Percentiles rank a stretch among this genome's conserved stretches.
phyloP scores from a whole-genome alignment of 2,113 vertebrate species.

The Vombatus ursinus region DNA sequence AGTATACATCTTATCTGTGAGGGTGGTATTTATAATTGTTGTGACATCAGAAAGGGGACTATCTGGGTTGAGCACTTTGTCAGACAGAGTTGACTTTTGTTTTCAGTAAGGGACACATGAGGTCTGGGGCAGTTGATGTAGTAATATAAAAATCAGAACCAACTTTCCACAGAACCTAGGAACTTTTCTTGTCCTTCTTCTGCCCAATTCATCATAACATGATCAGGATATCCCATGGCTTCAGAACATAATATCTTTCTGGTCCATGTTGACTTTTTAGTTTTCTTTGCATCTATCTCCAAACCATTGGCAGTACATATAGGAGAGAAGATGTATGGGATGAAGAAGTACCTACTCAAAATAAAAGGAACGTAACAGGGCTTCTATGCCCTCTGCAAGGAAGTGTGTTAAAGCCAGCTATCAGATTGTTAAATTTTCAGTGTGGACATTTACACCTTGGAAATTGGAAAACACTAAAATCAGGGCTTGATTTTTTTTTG shows the following conservation, averaged over 20 bases:
- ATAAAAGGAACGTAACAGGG: not conserved
- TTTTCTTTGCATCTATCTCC: not conserved
- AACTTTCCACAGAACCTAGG: not conserved
- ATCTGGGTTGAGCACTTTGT: slow-evolving; percentile 53
- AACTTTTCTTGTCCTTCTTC: not conserved
- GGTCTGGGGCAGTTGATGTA: not conserved
- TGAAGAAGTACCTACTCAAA: not conserved
- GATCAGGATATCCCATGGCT: not conserved
- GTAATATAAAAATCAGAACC: not conserved
- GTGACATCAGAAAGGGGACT: slow-evolving; percentile 61
- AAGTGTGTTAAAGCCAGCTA: not conserved
- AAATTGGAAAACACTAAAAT: not conserved
- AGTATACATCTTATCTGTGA: slow-evolving; percentile 39
- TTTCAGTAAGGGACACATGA: not conserved
- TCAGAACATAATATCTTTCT: not conserved
- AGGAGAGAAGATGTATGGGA: not conserved
- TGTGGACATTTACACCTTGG: not conserved
- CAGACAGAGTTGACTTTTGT: slow-evolving; percentile 25
- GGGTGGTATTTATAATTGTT: slow-evolving; percentile 68
- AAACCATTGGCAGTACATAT: not conserved
- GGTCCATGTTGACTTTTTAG: not conserved
- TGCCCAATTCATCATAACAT: not conserved
- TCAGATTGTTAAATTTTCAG: not conserved
- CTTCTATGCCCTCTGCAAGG: not conserved
- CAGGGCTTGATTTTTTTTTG: not conserved